Evolutionary conservation across 1,140 invertebrate species (phyloP).

Genomic region (Leptoteleia sp.): DNA sequence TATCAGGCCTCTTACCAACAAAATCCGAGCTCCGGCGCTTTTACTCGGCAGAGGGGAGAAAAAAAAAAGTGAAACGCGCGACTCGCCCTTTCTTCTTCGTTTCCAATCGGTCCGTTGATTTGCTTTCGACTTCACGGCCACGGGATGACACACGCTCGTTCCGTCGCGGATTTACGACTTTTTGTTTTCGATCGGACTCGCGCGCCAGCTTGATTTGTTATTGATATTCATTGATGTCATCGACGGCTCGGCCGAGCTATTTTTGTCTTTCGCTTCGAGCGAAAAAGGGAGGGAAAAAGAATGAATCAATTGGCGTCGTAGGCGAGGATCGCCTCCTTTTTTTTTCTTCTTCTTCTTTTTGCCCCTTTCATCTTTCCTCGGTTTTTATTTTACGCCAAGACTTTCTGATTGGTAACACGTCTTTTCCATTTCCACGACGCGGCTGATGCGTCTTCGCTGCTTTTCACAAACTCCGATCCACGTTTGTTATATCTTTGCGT

Average conservation of each 20-base stretch:
- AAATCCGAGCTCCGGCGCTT: slow-evolving; percentile 46
- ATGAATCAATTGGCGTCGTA: slow-evolving; percentile 5
- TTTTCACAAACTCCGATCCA: slow-evolving; percentile 19
- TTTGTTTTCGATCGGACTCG: no score
- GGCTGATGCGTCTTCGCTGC: slow-evolving; percentile 1
- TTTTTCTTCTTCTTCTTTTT: no score
- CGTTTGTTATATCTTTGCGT: slow-evolving; percentile 28
- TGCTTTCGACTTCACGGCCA: no score
- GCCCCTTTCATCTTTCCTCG: no score
- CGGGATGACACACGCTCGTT: no score
- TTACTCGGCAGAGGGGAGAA: no score
- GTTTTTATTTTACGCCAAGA: neutral
- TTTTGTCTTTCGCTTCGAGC: neutral
- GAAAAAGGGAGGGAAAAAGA: no score
- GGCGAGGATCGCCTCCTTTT: neutral
- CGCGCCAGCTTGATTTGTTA: no score
- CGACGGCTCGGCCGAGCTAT: no score
- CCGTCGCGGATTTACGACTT: no score
- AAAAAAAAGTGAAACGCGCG: slow-evolving; percentile 55
- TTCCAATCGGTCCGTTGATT: no score
- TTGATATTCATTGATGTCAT: no score
- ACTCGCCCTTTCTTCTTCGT: neutral
- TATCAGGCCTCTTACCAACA: slow-evolving; percentile 47
- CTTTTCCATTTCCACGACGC: slow-evolving; percentile 28
- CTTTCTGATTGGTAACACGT: slow-evolving; percentile 15